A percentile compares a stretch with the other conserved stretches of the same genome.
Conservation (phyloP, 2,888 invertebrate species). For the Callyntrura sp. region DNA sequence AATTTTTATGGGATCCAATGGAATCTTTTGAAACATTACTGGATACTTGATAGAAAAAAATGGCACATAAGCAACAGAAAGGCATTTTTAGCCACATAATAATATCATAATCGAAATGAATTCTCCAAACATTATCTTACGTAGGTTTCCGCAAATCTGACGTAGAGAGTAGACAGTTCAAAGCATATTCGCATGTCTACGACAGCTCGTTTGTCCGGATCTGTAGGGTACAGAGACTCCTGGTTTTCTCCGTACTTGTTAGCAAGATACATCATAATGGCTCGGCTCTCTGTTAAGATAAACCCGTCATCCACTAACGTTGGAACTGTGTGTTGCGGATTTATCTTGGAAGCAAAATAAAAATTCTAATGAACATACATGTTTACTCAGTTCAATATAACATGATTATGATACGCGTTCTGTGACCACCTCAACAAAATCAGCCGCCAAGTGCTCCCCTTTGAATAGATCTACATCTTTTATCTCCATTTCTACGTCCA, state of each 20-base stretch:
- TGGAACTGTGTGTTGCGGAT: slow-evolving; percentile 70
- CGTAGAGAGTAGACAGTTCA: slow-evolving; percentile 91
- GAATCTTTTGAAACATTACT: slow-evolving; percentile 84
- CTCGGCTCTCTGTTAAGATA: slow-evolving; percentile 86
- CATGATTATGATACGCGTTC: too few relatives aligned
- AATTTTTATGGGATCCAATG: slow-evolving; percentile 84
- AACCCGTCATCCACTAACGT: slow-evolving; percentile 72
- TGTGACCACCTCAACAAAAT: slow-evolving; percentile 87
- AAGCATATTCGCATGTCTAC: slow-evolving; percentile 93
- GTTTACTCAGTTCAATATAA: background rate
- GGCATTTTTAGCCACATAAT: too few relatives aligned
- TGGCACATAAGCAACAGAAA: too few relatives aligned
- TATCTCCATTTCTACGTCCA: slow-evolving; percentile 89
- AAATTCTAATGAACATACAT: slow-evolving; percentile 54
- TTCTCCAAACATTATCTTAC: slow-evolving; percentile 87
- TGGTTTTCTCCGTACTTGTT: slow-evolving; percentile 91
- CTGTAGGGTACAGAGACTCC: slow-evolving; percentile 91
- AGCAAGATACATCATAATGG: slow-evolving; percentile 92
- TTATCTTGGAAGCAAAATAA: slow-evolving; percentile 68
- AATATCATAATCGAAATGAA: too few relatives aligned
- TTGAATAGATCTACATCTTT: slow-evolving; percentile 88
- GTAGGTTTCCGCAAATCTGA: slow-evolving; percentile 90
- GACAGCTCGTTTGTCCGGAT: slow-evolving; percentile 90
- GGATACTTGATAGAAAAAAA: slow-evolving; percentile 80
- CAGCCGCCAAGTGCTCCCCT: slow-evolving; percentile 89